These are phyloP conservation scores for Caerostris extrusa DNA, from an alignment of 1,140 invertebrate genomes.

Conservation along the genomic window DNA sequence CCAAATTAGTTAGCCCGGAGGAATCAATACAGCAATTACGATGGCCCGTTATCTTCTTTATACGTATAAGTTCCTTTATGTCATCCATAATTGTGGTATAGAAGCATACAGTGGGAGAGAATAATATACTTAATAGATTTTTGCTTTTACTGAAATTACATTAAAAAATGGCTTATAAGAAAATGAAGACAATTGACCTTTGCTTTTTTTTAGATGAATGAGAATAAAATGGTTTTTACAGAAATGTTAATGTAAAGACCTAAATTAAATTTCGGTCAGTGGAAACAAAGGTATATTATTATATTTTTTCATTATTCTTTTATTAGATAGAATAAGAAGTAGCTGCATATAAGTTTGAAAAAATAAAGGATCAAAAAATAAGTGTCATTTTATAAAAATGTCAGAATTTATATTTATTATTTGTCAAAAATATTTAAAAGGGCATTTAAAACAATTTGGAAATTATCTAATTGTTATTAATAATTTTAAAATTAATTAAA, in stretches of 20 bases:
- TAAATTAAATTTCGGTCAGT: constrained; percentile 39
- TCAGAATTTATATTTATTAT: too few relatives aligned
- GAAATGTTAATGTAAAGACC: not conserved
- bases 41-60: not conserved
- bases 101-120: not conserved
- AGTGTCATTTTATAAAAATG: too few relatives aligned
- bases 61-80: not conserved
- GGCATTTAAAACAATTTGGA: too few relatives aligned
- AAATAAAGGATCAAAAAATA: too few relatives aligned
- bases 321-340: not conserved
- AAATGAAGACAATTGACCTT: not conserved
- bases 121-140: not conserved
- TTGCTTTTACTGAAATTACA: constrained; percentile 40
- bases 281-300: not conserved
- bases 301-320: too few relatives aligned
- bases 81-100: not conserved
- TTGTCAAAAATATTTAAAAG: too few relatives aligned
- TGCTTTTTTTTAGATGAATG: not conserved
- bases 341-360: too few relatives aligned
- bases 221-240: not conserved
- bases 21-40: constrained; percentile 43
- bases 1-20: constrained; percentile 9
- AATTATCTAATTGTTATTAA: too few relatives aligned
- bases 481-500: too few relatives aligned
- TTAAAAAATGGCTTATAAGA: not conserved